Conservation (phyloP, 2,888 invertebrate genomes). For the Cryptosula pallasiana region DNA sequence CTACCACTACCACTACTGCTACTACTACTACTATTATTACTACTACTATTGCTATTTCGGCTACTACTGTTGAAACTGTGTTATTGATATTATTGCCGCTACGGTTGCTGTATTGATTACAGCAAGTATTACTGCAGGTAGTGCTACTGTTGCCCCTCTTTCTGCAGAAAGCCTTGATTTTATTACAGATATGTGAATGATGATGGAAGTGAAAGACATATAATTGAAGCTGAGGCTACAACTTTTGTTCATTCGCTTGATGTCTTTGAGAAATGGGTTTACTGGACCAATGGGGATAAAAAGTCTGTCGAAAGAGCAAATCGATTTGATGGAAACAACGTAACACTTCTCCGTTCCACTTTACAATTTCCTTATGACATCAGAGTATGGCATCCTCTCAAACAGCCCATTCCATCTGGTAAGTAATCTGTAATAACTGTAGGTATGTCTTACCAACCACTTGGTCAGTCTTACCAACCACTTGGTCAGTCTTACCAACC, state of each 20-base stretch:
- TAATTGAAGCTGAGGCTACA: constrained; percentile 62
- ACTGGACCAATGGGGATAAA: constrained; percentile 98
- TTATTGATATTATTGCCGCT: too few relatives aligned
- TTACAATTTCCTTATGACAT: constrained; percentile 93
- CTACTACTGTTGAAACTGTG: too few relatives aligned
- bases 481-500: neutral
- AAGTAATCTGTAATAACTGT: neutral
- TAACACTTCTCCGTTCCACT: constrained; percentile 74
- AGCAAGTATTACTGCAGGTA: too few relatives aligned
- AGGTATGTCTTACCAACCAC: neutral
- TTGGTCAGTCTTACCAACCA: neutral
- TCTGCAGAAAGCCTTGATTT: too few relatives aligned
- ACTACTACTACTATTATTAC: too few relatives aligned
- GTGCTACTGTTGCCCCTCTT: too few relatives aligned
- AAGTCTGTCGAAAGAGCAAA: constrained; percentile 87
- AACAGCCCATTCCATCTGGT: constrained; percentile 62
- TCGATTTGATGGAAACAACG: constrained; percentile 72
- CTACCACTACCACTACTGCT: too few relatives aligned
- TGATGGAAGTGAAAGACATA: constrained; percentile 77
- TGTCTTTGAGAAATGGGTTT: constrained; percentile 62
- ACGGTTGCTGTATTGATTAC: too few relatives aligned
- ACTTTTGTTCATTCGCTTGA: constrained; percentile 60
- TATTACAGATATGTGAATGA: constrained; percentile 63
- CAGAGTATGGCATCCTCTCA: constrained; percentile 81
- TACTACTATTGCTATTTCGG: too few relatives aligned